Conservation (phyloP, 2,113 vertebrate genomes). For the Paradoxurus hermaphroditus region DNA sequence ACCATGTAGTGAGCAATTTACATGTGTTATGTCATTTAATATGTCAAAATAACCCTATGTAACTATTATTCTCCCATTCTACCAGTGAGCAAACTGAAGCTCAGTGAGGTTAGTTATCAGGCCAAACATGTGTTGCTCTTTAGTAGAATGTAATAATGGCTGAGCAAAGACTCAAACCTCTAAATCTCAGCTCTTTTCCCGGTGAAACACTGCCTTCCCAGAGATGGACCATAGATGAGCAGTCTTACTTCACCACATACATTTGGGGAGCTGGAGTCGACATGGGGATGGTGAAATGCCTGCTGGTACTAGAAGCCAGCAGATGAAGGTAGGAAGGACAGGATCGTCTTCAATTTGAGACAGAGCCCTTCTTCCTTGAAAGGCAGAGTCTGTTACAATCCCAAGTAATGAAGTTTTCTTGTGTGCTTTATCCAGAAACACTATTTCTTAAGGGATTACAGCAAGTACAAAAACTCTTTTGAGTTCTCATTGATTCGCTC, state of each 20-base stretch:
- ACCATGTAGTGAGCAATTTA: background rate
- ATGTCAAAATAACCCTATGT: background rate
- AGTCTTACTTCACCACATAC: background rate
- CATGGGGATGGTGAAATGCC: no score
- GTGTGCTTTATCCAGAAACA: background rate
- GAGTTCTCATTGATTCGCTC: background rate
- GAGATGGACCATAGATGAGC: background rate
- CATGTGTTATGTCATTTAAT: background rate
- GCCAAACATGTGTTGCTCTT: background rate
- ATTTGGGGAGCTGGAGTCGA: background rate
- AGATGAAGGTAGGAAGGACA: background rate
- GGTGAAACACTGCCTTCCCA: background rate
- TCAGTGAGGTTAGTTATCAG: background rate
- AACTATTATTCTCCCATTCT: background rate
- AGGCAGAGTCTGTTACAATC: background rate
- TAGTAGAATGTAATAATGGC: background rate
- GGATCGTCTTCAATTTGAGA: background rate
- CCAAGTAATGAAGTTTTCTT: background rate
- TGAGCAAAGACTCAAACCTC: background rate
- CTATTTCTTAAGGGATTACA: background rate
- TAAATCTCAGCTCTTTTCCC: background rate
- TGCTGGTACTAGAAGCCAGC: background rate
- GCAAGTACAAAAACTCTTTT: background rate
- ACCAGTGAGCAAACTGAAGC: background rate
- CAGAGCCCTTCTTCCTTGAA: background rate